These are phyloP conservation scores for Craniophora ligustri DNA, from an alignment of 2,888 invertebrate species.

Conservation along the genomic window DNA sequence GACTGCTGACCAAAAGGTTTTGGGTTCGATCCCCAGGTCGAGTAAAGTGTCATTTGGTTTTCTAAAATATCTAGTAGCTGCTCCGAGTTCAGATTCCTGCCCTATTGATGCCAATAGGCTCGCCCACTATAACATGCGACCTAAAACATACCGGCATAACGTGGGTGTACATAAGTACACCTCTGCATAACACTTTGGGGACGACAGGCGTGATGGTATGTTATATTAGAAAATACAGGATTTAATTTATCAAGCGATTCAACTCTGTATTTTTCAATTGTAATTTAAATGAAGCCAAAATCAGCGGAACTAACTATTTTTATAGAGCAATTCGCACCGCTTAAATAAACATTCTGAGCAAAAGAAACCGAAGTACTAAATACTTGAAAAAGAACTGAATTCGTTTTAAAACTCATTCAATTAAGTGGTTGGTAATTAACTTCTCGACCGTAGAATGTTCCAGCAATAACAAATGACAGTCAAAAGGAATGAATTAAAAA, in stretches of 20 bases:
- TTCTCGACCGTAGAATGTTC: conserved; percentile 30
- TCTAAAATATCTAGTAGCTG: no score
- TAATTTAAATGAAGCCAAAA: conserved; percentile 24
- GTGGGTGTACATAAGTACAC: no score
- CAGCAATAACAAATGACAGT: conserved; percentile 39
- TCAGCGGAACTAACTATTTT: conserved; percentile 35
- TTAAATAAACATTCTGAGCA: conserved; percentile 31
- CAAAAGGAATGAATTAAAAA: conserved; percentile 24
- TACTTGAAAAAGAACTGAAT: conserved; percentile 34
- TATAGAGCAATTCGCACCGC: conserved; percentile 31
- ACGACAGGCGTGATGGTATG: no score
- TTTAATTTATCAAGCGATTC: conserved; percentile 4
- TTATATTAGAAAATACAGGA: no score
- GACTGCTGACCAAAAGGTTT: no score
- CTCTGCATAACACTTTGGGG: no score
- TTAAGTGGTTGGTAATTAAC: conserved; percentile 46
- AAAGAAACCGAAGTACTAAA: conserved; percentile 19
- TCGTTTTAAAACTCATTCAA: conserved; percentile 44
- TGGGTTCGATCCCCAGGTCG: no score
- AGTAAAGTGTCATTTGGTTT: no score
- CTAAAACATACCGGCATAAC: no score
- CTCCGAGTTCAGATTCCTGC: no score
- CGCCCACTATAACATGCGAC: no score
- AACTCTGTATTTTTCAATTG: conserved; percentile 5
- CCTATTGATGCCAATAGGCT: no score